A percentile compares a stretch with the other conserved stretches of the same genome.
phyloP scores from a whole-genome alignment of 1,140 invertebrate species.

The Neelides sp. region DNA sequence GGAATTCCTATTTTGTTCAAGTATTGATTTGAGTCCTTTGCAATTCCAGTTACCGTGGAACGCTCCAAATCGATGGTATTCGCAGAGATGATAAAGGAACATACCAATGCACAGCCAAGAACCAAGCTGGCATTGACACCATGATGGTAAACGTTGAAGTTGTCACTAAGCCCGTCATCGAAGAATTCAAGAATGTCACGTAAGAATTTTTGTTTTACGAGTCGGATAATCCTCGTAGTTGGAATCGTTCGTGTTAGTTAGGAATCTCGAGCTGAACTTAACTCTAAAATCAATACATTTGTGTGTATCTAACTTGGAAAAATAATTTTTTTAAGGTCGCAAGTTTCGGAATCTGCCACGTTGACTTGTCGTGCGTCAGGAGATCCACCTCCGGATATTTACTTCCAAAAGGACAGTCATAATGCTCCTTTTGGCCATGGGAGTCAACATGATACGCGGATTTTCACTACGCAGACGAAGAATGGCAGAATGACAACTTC shows the following conservation, averaged over 20 bases:
- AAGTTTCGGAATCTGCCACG: conserved; percentile 26
- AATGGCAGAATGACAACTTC: conserved; percentile 20
- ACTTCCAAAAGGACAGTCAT: conserved; percentile 45
- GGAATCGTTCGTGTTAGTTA: too few relatives aligned
- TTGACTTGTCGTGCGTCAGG: conserved; percentile 35
- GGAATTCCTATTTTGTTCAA: not conserved
- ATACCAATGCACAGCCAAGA: conserved; percentile 70
- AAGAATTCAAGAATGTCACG: conserved; percentile 58
- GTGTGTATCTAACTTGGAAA: not conserved
- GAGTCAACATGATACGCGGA: conserved; percentile 32
- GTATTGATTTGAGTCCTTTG: not conserved
- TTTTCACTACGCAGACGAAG: conserved; percentile 31
- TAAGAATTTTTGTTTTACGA: conserved; percentile 35
- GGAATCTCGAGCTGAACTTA: too few relatives aligned
- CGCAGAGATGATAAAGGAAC: conserved; percentile 60
- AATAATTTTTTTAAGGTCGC: conserved; percentile 14
- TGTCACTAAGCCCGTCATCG: conserved; percentile 63
- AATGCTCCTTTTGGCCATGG: conserved; percentile 28
- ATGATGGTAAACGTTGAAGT: conserved; percentile 48
- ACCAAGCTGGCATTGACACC: conserved; percentile 58
- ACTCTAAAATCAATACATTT: too few relatives aligned
- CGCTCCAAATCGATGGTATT: conserved; percentile 60
- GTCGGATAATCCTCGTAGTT: conserved; percentile 1
- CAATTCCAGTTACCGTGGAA: conserved; percentile 36
- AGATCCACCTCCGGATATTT: conserved; percentile 57